phyloP scores from a whole-genome alignment of 2,113 vertebrate species.

The Strix uralensis region DNA sequence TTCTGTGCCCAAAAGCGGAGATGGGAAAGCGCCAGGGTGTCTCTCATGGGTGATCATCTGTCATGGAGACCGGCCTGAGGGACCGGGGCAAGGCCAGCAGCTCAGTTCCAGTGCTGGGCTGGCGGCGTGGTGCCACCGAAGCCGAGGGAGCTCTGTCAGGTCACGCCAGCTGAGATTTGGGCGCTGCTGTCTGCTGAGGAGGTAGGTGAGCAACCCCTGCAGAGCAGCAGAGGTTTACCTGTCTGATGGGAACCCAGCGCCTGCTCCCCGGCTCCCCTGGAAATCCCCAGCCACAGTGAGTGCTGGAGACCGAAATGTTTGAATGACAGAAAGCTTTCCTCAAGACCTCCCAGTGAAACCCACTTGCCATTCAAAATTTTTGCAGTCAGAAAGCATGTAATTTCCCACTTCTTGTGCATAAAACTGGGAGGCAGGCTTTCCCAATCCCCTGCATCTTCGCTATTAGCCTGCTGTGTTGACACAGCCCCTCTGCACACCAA shows the following conservation, averaged over 20 bases:
- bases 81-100: background rate
- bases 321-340: background rate
- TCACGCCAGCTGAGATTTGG: background rate
- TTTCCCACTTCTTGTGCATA: background rate
- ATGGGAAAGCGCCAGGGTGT: fast-evolving
- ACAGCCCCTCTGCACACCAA: background rate
- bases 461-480: background rate
- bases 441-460: background rate
- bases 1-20: background rate
- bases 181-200: background rate
- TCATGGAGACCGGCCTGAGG: background rate
- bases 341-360: background rate
- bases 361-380: background rate
- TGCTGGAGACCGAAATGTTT: background rate
- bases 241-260: fast-evolving
- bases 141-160: background rate
- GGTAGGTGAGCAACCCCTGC: background rate
- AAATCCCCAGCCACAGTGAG: background rate
- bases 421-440: background rate
- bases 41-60: background rate
- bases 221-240: background rate
- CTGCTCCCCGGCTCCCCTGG: background rate
- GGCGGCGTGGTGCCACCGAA: fast-evolving
- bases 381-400: background rate
- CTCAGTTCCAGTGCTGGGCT: fast-evolving